phyloP scores from a whole-genome alignment of 30 jellyfish, hydroid and myxozoan species.

The Turritopsis dohrnii region DNA sequence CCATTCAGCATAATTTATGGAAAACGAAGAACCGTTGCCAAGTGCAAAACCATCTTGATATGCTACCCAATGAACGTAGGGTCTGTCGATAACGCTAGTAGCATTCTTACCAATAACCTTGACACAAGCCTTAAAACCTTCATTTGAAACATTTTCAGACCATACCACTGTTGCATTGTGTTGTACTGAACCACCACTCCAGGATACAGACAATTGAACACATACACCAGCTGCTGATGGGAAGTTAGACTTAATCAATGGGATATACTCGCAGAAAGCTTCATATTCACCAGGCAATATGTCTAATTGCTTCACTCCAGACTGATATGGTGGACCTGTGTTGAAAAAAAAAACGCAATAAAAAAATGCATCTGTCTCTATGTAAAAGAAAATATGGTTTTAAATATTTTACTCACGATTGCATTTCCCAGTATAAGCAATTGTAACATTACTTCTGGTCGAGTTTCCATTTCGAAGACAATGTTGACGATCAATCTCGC shows the following conservation, averaged over 20 bases:
- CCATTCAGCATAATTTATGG: no score
- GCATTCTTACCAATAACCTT: slow-evolving; percentile 25
- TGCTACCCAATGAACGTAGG: slow-evolving; percentile 22
- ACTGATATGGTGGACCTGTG: slow-evolving; percentile 15
- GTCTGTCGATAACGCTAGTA: background rate
- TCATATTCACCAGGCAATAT: slow-evolving; percentile 20
- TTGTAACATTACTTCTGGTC: background rate
- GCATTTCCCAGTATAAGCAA: slow-evolving; percentile 22
- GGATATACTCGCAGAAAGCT: slow-evolving; percentile 26
- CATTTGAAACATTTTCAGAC: slow-evolving; percentile 19
- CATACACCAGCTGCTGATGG: background rate
- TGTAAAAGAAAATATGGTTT: no score
- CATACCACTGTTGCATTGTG: slow-evolving; percentile 26
- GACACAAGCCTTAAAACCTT: slow-evolving; percentile 25
- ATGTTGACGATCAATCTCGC: slow-evolving; percentile 1
- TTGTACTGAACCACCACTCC: background rate
- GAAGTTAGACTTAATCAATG: background rate
- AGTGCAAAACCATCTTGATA: slow-evolving; percentile 6
- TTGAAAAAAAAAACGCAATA: background rate
- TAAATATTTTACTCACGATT: slow-evolving; percentile 23
- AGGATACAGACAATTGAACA: slow-evolving; percentile 20
- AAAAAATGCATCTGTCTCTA: background rate
- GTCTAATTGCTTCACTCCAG: slow-evolving; percentile 22
- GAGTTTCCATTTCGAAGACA: slow-evolving; percentile 6
- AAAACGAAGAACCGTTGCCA: no score